phyloP scores from a whole-genome alignment of 2,113 vertebrate species.

The Anhinga anhinga region DNA sequence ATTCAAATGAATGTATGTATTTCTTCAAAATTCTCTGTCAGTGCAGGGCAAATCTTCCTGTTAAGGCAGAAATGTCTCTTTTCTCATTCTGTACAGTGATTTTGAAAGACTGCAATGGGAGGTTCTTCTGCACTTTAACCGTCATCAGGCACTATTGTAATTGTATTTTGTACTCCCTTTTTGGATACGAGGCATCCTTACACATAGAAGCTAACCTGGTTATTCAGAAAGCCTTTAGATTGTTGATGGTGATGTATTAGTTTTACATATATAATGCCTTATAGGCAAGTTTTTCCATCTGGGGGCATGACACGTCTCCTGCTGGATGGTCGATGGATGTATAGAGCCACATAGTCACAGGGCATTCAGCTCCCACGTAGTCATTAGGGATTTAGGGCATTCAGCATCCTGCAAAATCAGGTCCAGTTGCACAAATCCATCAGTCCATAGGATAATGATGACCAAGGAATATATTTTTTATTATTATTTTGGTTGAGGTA shows the following conservation, averaged over 20 bases:
- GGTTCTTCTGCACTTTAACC: background rate
- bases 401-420: background rate
- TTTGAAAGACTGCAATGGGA: background rate
- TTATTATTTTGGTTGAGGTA: background rate
- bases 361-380: fast-evolving
- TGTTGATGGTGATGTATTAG: background rate
- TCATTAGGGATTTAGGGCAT: background rate
- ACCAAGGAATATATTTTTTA: background rate
- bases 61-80: background rate
- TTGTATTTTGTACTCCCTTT: background rate
- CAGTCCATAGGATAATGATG: too few species aligned
- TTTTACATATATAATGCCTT: background rate
- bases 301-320: fast-evolving
- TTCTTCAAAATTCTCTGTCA: background rate
- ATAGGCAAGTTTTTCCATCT: background rate
- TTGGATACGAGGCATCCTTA: background rate
- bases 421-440: background rate
- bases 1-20: too few species aligned
- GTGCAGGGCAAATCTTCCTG: background rate
- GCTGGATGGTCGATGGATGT: background rate
- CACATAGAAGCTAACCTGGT: background rate
- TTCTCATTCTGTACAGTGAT: background rate
- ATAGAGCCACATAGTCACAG: fast-evolving
- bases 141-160: background rate
- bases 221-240: background rate